A percentile compares a stretch with the other conserved stretches of the same genome.
Evolutionary conservation across 2,113 vertebrate species (phyloP).

Genomic region (Hydrolagus affinis): DNA sequence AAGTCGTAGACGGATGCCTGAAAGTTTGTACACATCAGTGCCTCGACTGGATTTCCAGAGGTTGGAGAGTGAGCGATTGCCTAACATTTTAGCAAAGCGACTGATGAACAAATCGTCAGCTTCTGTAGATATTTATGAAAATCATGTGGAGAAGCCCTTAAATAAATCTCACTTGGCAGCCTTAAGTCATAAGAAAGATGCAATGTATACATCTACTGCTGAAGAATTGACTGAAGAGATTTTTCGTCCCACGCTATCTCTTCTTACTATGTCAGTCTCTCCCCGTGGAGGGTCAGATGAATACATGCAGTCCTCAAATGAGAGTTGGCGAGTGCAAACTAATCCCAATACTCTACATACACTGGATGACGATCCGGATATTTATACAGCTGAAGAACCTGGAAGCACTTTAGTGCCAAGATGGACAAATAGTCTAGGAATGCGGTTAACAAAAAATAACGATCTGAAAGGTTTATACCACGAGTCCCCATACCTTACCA

Average conservation of each 20-base stretch:
- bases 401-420: constrained; percentile 43
- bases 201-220: constrained; percentile 64
- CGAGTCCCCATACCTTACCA: constrained; percentile 62
- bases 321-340: constrained; percentile 53
- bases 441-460: constrained; percentile 55
- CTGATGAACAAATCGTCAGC: constrained; percentile 80
- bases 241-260: constrained; percentile 70
- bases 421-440: constrained; percentile 40
- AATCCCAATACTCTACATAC: constrained; percentile 71
- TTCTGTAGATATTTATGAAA: constrained; percentile 82
- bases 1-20: constrained; percentile 67
- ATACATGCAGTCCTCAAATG: constrained; percentile 57
- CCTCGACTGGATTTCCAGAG: constrained; percentile 72
- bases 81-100: constrained; percentile 74
- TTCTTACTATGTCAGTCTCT: constrained; percentile 70
- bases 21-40: constrained; percentile 69
- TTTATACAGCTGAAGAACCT: constrained; percentile 81
- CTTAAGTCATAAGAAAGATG: constrained; percentile 81
- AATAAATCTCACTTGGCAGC: constrained; percentile 79
- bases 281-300: constrained; percentile 71
- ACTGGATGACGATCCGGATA: constrained; percentile 86
- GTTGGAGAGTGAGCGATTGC: constrained; percentile 69
- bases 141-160: constrained; percentile 73
- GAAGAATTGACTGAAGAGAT: constrained; percentile 86
- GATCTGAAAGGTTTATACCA: constrained; percentile 53